These are phyloP conservation scores for Zophobas morio DNA, from an alignment of 1,140 invertebrate genomes.

Conservation along the genomic window DNA sequence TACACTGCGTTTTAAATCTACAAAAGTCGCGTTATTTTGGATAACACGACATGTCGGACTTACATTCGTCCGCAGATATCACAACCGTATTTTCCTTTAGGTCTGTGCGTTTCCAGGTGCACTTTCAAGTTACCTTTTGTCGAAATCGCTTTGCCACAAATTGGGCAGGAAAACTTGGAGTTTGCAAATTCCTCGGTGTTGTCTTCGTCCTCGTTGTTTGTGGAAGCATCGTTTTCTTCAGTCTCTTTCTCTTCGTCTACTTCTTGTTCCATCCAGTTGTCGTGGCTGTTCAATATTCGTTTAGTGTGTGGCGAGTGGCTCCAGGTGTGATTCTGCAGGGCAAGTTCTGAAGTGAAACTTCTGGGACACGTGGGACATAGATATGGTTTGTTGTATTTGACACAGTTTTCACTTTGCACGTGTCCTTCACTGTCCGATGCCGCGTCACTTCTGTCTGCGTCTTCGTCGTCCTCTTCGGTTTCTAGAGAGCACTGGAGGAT, in stretches of 20 bases:
- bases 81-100: conserved; percentile 76
- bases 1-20: conserved; percentile 80
- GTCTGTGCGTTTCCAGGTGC: conserved; percentile 77
- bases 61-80: conserved; percentile 80
- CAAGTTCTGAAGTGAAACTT: conserved; percentile 70
- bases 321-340: conserved; percentile 74
- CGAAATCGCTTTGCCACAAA: conserved; percentile 75
- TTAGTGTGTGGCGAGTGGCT: conserved; percentile 67
- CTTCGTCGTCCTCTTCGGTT: conserved; percentile 58
- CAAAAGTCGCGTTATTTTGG: conserved; percentile 56
- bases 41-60: conserved; percentile 64
- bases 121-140: conserved; percentile 77
- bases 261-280: conserved; percentile 48
- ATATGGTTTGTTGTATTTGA: conserved; percentile 67
- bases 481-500: conserved; percentile 70
- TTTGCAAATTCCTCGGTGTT: conserved; percentile 28
- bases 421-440: conserved; percentile 22
- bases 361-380: conserved; percentile 70
- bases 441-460: conserved; percentile 39
- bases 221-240: conserved; percentile 45
- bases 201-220: conserved; percentile 39
- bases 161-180: conserved; percentile 69
- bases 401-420: conserved; percentile 50
- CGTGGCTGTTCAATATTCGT: conserved; percentile 52
- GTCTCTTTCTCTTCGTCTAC: conserved; percentile 41